Evolutionary conservation across 2,113 vertebrate species (phyloP).

Genomic region (Sphaerodactylus townsendi): DNA sequence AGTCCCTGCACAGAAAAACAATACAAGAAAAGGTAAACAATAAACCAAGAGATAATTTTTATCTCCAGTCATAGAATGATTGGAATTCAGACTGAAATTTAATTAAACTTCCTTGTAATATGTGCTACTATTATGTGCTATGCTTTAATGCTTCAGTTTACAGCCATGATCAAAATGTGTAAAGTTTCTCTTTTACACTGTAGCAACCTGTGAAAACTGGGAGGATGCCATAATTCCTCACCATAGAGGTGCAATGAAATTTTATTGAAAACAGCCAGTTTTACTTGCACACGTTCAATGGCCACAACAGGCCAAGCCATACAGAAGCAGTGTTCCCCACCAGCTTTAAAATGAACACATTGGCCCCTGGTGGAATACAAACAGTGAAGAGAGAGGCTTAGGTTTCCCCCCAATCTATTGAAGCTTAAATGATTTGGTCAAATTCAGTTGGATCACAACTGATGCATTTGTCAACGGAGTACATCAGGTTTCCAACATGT

Average conservation of each 20-base stretch:
- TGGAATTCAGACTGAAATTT: constrained; percentile 10
- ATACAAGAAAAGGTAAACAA: neutral
- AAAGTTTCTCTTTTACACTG: neutral
- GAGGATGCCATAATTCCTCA: constrained; percentile 11
- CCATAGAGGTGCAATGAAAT: neutral
- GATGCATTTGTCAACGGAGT: constrained; percentile 19
- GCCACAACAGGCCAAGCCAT: constrained; percentile 6
- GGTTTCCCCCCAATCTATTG: constrained; percentile 23
- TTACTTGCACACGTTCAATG: neutral
- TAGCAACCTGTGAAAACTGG: constrained; percentile 1
- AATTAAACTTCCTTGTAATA: constrained; percentile 10
- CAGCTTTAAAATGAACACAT: constrained; percentile 46
- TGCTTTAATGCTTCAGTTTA: constrained; percentile 8
- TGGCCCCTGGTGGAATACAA: neutral
- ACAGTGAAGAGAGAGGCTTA: constrained; percentile 39
- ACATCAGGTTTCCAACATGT: neutral
- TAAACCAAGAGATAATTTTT: neutral
- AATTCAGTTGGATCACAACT: constrained; percentile 3
- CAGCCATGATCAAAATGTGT: neutral
- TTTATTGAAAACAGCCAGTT: constrained; percentile 26
- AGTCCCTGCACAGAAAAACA: neutral
- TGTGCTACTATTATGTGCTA: neutral
- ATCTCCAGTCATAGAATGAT: constrained; percentile 1
- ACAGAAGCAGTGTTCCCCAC: constrained; percentile 21
- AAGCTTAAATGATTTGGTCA: constrained; percentile 24